Percentiles rank a stretch among this genome's conserved stretches.
Conservation (phyloP, 2,888 invertebrate genomes). For the Tubulanus polymorphus region DNA sequence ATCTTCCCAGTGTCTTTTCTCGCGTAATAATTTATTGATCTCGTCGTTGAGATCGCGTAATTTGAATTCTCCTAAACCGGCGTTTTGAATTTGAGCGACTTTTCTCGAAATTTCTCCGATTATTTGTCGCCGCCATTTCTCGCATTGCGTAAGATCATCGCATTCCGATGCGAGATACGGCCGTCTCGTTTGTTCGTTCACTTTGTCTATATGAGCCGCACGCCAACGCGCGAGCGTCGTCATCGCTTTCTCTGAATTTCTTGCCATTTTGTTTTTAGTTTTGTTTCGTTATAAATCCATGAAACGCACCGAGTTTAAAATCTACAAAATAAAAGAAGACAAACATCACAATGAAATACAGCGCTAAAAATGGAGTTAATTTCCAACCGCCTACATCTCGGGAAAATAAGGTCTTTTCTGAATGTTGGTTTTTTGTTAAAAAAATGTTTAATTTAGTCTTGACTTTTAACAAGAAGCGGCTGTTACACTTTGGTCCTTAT, state of each 20-base stretch:
- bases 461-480: no score
- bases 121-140: constrained; percentile 95
- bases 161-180: constrained; percentile 96
- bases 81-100: constrained; percentile 98
- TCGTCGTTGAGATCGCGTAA: constrained; percentile 98
- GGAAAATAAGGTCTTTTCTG: no score
- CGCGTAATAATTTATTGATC: constrained; percentile 93
- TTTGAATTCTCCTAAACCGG: constrained; percentile 97
- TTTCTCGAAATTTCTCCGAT: constrained; percentile 96
- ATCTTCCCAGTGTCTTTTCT: constrained; percentile 97
- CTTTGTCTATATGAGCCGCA: constrained; percentile 80
- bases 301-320: no score
- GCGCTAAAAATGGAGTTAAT: no score
- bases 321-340: no score
- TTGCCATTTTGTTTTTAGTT: no score
- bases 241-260: constrained; percentile 98
- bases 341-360: no score
- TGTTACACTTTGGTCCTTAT: no score
- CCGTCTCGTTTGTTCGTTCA: constrained; percentile 63
- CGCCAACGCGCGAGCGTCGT: constrained; percentile 98
- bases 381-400: no score
- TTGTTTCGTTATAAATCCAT: no score
- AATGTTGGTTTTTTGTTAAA: no score
- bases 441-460: no score
- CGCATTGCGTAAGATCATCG: constrained; percentile 83